A percentile compares a stretch with the other conserved stretches of the same genome.
phyloP scores from a whole-genome alignment of 1,140 invertebrate genomes.

The Drosophila sproati region DNA sequence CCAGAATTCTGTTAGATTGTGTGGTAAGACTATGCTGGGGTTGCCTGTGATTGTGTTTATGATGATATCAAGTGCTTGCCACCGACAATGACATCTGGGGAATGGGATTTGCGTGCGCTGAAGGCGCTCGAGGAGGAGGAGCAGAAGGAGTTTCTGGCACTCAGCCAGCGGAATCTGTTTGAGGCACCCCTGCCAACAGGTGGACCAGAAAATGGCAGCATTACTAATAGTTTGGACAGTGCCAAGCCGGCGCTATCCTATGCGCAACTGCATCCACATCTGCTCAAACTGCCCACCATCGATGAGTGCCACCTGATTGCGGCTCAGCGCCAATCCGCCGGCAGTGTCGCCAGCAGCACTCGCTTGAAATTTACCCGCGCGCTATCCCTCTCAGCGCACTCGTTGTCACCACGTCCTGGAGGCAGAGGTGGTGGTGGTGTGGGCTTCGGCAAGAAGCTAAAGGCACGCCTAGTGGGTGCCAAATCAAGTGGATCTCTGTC shows the following conservation, averaged over 20 bases:
- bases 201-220: conserved; percentile 17
- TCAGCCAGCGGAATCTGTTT: conserved; percentile 74
- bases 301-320: conserved; percentile 75
- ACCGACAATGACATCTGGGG: conserved; percentile 73
- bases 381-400: conserved; percentile 77
- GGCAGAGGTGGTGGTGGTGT: conserved; percentile 24
- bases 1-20: not conserved
- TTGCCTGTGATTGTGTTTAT: conserved; percentile 37
- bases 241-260: conserved; percentile 56
- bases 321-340: conserved; percentile 50
- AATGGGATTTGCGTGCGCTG: conserved; percentile 81
- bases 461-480: conserved; percentile 67
- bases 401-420: conserved; percentile 51
- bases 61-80: conserved; percentile 4
- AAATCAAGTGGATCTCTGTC: conserved; percentile 68
- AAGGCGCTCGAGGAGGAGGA: conserved; percentile 83
- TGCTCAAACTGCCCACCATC: conserved; percentile 75
- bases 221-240: not conserved
- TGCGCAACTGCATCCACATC: conserved; percentile 74
- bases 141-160: conserved; percentile 73
- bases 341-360: conserved; percentile 35
- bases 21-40: not conserved
- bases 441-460: conserved; percentile 68
- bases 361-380: conserved; percentile 72
- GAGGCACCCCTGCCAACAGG: conserved; percentile 63